Percentiles rank a stretch among this genome's conserved stretches.
Evolutionary conservation across 1,140 invertebrate species (phyloP).

Genomic region (Polypedilum vanderplanki): DNA sequence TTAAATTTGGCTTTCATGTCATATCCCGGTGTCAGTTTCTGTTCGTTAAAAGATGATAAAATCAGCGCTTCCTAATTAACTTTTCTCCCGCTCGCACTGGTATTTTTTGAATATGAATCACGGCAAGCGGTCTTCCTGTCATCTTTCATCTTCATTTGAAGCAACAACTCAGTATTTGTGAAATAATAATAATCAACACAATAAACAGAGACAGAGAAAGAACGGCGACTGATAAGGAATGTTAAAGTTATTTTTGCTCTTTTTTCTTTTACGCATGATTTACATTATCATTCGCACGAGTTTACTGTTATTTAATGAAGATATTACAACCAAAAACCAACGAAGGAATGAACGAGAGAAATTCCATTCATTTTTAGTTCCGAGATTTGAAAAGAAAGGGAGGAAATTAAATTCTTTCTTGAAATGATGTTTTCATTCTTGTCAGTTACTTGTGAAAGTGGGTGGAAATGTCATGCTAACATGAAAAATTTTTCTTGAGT

Average conservation of each 20-base stretch:
- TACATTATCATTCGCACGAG: background rate
- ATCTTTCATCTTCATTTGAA: background rate
- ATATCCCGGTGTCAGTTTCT: background rate
- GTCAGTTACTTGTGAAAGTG: background rate
- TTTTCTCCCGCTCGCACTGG: background rate
- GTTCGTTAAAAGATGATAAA: background rate
- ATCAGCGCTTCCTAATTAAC: conserved; percentile 11
- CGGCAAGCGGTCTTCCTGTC: too few relatives aligned
- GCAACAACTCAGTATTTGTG: background rate
- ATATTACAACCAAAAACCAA: background rate
- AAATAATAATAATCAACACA: background rate
- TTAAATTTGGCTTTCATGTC: conserved; percentile 9
- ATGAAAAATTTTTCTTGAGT: background rate
- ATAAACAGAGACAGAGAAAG: too few relatives aligned
- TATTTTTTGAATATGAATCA: too few relatives aligned
- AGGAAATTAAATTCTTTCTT: conserved; percentile 13
- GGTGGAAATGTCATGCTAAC: too few relatives aligned
- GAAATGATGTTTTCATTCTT: background rate
- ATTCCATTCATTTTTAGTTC: background rate
- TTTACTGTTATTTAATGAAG: background rate
- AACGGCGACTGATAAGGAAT: background rate
- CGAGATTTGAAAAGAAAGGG: background rate
- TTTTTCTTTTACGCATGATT: background rate
- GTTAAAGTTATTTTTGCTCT: background rate
- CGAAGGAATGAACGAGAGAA: background rate